Percentiles rank a stretch among this genome's conserved stretches.
Conservation (phyloP, 2,888 invertebrate genomes). For the Drosophila borborema region DNA sequence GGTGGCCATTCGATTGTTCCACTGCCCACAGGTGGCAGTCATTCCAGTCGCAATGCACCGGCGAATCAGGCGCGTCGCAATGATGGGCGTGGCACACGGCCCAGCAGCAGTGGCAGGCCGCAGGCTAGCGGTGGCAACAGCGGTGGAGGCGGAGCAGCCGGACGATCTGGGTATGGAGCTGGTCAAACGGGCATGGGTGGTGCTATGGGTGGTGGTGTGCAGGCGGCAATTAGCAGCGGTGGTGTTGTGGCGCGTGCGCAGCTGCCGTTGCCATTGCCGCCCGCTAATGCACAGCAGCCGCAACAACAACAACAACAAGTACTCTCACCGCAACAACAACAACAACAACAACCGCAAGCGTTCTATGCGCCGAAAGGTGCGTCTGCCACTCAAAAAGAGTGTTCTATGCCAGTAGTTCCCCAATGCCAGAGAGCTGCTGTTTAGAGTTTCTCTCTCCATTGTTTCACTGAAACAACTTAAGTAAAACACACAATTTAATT, state of each 20-base stretch:
- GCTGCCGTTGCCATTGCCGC: constrained; percentile 82
- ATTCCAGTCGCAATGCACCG: constrained; percentile 85
- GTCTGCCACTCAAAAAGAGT: constrained; percentile 61
- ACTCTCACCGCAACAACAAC: constrained; percentile 71
- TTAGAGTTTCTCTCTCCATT: constrained; percentile 28
- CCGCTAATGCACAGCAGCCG: constrained; percentile 66
- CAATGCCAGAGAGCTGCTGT: constrained; percentile 15
- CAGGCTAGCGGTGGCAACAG: constrained; percentile 39
- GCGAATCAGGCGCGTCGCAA: constrained; percentile 85
- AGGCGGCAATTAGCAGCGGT: constrained; percentile 77
- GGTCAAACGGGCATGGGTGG: constrained; percentile 52
- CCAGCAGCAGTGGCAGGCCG: constrained; percentile 74
- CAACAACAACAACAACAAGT: constrained; percentile 61
- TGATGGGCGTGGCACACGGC: constrained; percentile 85
- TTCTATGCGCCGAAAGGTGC: constrained; percentile 91
- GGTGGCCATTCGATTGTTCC: constrained; percentile 82
- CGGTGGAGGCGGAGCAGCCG: not conserved
- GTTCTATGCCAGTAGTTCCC: constrained; percentile 15
- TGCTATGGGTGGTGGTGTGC: constrained; percentile 70
- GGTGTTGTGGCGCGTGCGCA: constrained; percentile 81
- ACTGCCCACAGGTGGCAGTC: constrained; percentile 78
- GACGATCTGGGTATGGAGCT: constrained; percentile 79
- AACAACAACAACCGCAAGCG: constrained; percentile 86
- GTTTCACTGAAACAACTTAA: constrained; percentile 6
- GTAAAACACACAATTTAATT: constrained; percentile 48